phyloP scores from a whole-genome alignment of 2,888 invertebrate species.

The Calliphora vomitoria region DNA sequence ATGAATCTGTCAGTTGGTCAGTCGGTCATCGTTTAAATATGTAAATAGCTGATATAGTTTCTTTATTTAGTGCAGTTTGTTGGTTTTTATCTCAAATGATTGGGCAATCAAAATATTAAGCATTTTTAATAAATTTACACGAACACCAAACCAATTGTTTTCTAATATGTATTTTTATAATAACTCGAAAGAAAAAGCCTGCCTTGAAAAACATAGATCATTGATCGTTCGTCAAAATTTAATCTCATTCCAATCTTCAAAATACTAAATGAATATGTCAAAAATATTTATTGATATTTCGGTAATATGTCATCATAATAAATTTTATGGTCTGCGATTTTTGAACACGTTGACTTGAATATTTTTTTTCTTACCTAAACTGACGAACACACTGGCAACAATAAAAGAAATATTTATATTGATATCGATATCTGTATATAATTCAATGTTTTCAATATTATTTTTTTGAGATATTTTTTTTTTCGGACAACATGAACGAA shows the following conservation, averaged over 20 bases:
- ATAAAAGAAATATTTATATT: conserved; percentile 51
- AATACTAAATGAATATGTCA: conserved; percentile 69
- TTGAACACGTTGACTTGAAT: conserved; percentile 47
- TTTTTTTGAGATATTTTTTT: conserved; percentile 13
- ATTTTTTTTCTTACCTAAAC: conserved; percentile 42
- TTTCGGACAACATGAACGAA: conserved; percentile 40
- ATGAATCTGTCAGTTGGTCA: too few relatives aligned
- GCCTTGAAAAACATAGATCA: background rate
- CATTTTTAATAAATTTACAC: too few relatives aligned
- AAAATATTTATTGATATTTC: conserved; percentile 69
- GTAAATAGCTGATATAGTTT: too few relatives aligned
- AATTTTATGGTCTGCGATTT: conserved; percentile 62
- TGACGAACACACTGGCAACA: conserved; percentile 38
- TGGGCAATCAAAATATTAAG: too few relatives aligned
- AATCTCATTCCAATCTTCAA: conserved; percentile 45
- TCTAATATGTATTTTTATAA: too few relatives aligned
- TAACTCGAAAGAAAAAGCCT: too few relatives aligned
- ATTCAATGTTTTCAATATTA: conserved; percentile 51
- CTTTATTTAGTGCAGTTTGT: too few relatives aligned
- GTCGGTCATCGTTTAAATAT: too few relatives aligned
- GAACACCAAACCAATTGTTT: too few relatives aligned
- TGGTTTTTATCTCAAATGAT: too few relatives aligned
- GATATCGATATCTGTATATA: conserved; percentile 62
- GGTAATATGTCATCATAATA: conserved; percentile 68
- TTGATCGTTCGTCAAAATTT: background rate